Evolutionary conservation across 1,140 invertebrate species (phyloP).

Genomic region (Ostrea edulis): DNA sequence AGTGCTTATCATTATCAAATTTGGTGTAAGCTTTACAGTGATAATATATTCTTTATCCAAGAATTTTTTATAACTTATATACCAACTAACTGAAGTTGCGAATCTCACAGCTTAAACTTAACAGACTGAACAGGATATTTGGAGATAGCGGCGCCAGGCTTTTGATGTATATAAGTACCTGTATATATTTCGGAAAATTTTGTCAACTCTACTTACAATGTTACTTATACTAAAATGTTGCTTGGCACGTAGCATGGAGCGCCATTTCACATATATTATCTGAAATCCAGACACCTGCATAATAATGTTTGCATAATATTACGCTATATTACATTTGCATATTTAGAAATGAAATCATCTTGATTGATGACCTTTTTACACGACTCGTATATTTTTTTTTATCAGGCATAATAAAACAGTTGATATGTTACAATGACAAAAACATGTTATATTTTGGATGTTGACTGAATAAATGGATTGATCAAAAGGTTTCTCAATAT

Average conservation of each 20-base stretch:
- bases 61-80: neutral
- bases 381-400: neutral
- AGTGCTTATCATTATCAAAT: constrained; percentile 22
- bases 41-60: constrained; percentile 8
- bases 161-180: neutral
- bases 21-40: constrained; percentile 12
- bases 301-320: constrained; percentile 31
- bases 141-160: neutral
- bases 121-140: neutral
- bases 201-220: neutral
- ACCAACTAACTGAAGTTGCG: constrained; percentile 18
- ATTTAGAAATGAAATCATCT: neutral
- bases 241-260: constrained; percentile 26
- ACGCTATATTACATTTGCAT: constrained; percentile 29
- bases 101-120: constrained; percentile 15
- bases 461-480: neutral
- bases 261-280: constrained; percentile 21
- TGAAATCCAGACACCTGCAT: constrained; percentile 36
- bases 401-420: neutral
- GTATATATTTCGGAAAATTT: neutral
- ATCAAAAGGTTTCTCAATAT: neutral
- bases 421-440: neutral
- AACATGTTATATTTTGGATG: neutral
- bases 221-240: neutral
- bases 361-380: constrained; percentile 9